These are phyloP conservation scores for Trachythela sp. DNA, from an alignment of 64 coral and sea anemone species.

Conservation along the genomic window DNA sequence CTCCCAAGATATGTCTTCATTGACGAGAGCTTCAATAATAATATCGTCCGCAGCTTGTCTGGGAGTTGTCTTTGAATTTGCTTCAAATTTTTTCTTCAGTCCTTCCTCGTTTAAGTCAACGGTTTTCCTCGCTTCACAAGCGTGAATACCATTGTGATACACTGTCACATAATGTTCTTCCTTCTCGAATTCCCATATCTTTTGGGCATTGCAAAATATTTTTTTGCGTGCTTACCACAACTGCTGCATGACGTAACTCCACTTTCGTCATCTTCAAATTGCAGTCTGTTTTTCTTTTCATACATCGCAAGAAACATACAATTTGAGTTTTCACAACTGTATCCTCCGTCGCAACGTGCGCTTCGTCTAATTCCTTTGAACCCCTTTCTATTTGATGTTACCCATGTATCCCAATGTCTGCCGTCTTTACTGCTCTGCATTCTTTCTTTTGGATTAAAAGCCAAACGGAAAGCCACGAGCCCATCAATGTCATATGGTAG, in stretches of 20 bases:
- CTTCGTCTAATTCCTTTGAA: slow-evolving; percentile 46
- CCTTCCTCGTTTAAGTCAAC: slow-evolving; percentile 24
- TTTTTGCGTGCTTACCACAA: slow-evolving; percentile 30
- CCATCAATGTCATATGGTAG: slow-evolving; percentile 58
- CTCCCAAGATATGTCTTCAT: slow-evolving; percentile 26
- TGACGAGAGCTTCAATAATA: neutral
- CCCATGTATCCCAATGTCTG: slow-evolving; percentile 40
- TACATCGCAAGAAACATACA: slow-evolving; percentile 23
- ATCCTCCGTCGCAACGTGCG: slow-evolving; percentile 42
- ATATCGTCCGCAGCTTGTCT: slow-evolving; percentile 18
- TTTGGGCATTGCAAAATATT: slow-evolving; percentile 40
- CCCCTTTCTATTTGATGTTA: slow-evolving; percentile 48
- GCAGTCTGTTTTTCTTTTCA: neutral
- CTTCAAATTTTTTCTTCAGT: slow-evolving; percentile 34
- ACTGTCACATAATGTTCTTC: slow-evolving; percentile 18
- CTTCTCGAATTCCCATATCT: slow-evolving; percentile 47
- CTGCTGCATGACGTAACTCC: slow-evolving; percentile 5
- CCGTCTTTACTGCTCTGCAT: slow-evolving; percentile 17
- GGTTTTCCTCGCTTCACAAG: slow-evolving; percentile 23
- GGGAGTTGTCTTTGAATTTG: slow-evolving; percentile 38
- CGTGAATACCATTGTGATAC: slow-evolving; percentile 42
- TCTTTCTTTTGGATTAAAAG: neutral
- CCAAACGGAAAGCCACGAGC: slow-evolving; percentile 12
- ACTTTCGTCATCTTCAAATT: neutral
- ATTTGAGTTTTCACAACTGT: slow-evolving; percentile 29